phyloP scores from a whole-genome alignment of 2,113 vertebrate genomes.

The Dicrurus megarhynchus region DNA sequence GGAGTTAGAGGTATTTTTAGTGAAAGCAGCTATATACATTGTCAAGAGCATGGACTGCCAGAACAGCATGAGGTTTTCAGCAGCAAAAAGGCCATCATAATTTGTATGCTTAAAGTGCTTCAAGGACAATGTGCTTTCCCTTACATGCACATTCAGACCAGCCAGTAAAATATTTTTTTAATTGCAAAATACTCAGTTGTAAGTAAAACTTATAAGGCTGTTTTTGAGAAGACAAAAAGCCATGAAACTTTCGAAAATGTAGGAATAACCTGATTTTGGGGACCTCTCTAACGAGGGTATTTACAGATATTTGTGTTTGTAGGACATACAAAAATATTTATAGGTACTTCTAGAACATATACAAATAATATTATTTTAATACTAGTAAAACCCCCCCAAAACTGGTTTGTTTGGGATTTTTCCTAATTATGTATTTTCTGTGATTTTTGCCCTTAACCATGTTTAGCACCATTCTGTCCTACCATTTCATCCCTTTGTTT shows the following conservation, averaged over 20 bases:
- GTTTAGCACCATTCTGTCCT: neutral
- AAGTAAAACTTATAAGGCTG: neutral
- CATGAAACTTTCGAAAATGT: neutral
- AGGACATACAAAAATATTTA: neutral
- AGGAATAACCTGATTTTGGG: neutral
- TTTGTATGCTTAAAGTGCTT: neutral
- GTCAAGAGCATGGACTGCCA: neutral
- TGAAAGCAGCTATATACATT: neutral
- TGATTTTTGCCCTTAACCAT: neutral
- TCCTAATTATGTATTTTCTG: neutral
- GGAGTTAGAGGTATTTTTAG: neutral
- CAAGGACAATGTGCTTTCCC: neutral
- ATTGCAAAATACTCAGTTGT: neutral
- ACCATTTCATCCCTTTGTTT: neutral
- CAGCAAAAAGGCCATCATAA: neutral
- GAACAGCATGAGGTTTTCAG: neutral
- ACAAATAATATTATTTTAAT: neutral
- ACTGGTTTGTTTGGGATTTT: neutral
- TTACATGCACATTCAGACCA: neutral
- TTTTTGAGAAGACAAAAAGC: neutral
- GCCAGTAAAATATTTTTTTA: neutral
- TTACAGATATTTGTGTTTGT: neutral
- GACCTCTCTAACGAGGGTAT: neutral
- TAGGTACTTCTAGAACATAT: neutral
- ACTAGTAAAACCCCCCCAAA: rapidly evolving